These are phyloP conservation scores for Marmota monax DNA, from an alignment of 2,113 vertebrate species.

Conservation along the genomic window DNA sequence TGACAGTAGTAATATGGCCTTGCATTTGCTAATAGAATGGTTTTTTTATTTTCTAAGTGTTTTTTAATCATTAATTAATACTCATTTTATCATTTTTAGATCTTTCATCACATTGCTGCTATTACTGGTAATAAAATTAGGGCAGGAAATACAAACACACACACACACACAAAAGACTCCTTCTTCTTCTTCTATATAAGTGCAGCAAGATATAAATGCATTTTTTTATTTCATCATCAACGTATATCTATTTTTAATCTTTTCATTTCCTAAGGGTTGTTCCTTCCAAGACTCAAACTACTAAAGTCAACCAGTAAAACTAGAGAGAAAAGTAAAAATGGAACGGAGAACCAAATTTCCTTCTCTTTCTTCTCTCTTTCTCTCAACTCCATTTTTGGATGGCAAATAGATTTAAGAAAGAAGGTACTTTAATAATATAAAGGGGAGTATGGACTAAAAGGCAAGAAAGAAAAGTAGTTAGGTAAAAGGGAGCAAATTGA, in stretches of 20 bases:
- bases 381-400: constrained; percentile 44
- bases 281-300: constrained; percentile 1
- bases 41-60: constrained; percentile 49
- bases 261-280: constrained; percentile 41
- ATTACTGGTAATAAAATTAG: constrained; percentile 34
- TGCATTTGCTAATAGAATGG: constrained; percentile 10
- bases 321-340: constrained; percentile 39
- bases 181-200: not conserved
- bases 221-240: constrained; percentile 26
- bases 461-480: not conserved
- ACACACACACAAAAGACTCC: not conserved
- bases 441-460: not conserved
- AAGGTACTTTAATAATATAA: not conserved
- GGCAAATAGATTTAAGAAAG: not conserved
- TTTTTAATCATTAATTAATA: constrained; percentile 65
- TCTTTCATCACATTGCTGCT: not conserved
- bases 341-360: not conserved
- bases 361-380: not conserved
- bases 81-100: not conserved
- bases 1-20: not conserved
- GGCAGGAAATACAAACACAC: not conserved
- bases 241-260: constrained; percentile 46
- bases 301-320: constrained; percentile 44
- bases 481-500: constrained; percentile 12
- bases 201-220: constrained; percentile 5